These are phyloP conservation scores for Prolemur simus DNA, from an alignment of 2,113 vertebrate species.

Conservation along the genomic window DNA sequence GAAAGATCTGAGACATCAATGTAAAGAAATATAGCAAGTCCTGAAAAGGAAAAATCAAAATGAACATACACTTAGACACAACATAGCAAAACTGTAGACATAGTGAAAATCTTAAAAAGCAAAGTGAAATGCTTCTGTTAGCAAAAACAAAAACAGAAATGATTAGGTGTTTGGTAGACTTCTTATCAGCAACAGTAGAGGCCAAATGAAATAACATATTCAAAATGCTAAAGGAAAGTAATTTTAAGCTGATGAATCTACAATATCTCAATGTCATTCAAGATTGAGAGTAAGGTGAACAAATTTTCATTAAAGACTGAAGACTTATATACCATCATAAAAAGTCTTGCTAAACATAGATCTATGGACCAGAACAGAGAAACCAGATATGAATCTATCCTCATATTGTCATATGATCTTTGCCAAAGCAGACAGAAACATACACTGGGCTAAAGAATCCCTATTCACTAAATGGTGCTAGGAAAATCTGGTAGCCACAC, in stretches of 20 bases:
- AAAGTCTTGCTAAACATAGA: neutral
- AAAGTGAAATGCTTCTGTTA: neutral
- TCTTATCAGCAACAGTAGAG: neutral
- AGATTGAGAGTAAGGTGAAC: neutral
- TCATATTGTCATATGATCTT: too few relatives aligned
- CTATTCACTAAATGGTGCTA: too few relatives aligned
- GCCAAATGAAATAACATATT: neutral
- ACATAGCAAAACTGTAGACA: neutral
- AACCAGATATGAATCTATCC: too few relatives aligned
- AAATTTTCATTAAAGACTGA: neutral
- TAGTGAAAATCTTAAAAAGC: neutral
- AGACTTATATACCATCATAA: neutral
- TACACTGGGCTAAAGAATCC: too few relatives aligned
- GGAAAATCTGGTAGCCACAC: too few relatives aligned
- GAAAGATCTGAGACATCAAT: neutral
- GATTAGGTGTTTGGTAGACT: neutral
- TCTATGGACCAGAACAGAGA: too few relatives aligned
- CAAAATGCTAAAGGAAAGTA: neutral
- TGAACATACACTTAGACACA: neutral
- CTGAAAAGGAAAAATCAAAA: constrained; percentile 11
- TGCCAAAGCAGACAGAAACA: too few relatives aligned
- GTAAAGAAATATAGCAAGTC: neutral
- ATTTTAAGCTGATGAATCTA: neutral
- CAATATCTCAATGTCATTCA: neutral
- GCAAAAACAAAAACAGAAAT: neutral